A percentile compares a stretch with the other conserved stretches of the same genome.
Evolutionary conservation across 2,113 vertebrate species (phyloP).

Genomic region (Rhineura floridana): DNA sequence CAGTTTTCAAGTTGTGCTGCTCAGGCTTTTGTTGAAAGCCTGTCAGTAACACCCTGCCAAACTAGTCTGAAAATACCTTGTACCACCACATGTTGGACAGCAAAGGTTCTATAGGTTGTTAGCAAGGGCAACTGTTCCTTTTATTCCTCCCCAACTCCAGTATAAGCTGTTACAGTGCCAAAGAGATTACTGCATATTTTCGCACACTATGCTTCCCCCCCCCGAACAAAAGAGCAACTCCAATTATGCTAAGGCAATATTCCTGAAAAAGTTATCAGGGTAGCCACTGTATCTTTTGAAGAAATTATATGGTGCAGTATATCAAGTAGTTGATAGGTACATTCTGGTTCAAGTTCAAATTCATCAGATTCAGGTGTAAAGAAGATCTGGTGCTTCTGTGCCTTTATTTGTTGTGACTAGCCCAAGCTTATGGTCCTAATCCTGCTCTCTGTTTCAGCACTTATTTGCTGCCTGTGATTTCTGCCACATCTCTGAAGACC

Average conservation of each 20-base stretch:
- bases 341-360: background rate
- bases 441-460: background rate
- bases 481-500: background rate
- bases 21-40: background rate
- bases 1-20: background rate
- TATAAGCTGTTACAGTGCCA: background rate
- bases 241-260: background rate
- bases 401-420: background rate
- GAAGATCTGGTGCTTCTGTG: background rate
- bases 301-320: background rate
- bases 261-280: background rate
- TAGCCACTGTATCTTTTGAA: background rate
- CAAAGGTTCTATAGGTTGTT: background rate
- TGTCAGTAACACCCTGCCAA: background rate
- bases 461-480: background rate
- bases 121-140: background rate
- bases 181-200: background rate
- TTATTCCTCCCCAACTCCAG: background rate
- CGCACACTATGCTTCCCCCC: background rate
- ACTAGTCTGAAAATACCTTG: background rate
- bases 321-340: too few relatives aligned
- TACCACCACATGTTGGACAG: background rate
- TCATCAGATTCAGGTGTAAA: background rate
- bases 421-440: background rate
- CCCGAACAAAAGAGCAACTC: background rate